Evolutionary conservation across 64 coral and sea anemone species (phyloP).

Genomic region (Orbicella faveolata): DNA sequence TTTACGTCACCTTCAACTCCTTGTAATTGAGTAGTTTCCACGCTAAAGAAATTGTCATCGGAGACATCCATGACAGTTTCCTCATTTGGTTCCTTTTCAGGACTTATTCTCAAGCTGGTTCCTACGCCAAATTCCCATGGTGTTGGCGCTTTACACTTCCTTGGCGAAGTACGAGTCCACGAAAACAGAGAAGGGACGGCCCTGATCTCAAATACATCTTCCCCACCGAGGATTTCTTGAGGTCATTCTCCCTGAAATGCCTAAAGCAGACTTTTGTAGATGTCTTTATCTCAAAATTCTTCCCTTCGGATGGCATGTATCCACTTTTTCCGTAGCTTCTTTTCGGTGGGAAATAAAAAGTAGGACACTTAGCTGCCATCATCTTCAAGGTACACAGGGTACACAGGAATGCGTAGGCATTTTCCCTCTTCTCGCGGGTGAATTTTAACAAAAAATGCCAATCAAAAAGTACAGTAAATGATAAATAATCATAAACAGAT

Average conservation of each 20-base stretch:
- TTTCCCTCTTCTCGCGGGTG: too few species aligned
- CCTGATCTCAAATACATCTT: constrained; percentile 41
- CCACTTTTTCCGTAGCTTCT: constrained; percentile 45
- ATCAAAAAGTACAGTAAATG: too few species aligned
- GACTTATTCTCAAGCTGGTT: not conserved
- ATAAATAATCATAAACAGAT: too few species aligned
- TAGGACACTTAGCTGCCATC: constrained; percentile 31
- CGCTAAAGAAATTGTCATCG: too few species aligned
- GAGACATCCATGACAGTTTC: too few species aligned
- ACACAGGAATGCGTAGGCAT: constrained; percentile 53
- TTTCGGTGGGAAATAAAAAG: constrained; percentile 46
- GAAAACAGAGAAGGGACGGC: constrained; percentile 52
- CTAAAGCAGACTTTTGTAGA: constrained; percentile 57
- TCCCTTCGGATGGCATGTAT: constrained; percentile 58
- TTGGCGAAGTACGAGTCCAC: constrained; percentile 35
- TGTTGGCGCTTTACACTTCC: constrained; percentile 18
- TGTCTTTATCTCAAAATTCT: constrained; percentile 22
- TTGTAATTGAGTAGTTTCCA: too few species aligned
- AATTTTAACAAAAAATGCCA: too few species aligned
- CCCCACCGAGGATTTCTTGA: constrained; percentile 59
- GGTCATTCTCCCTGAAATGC: constrained; percentile 51
- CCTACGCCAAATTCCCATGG: too few species aligned
- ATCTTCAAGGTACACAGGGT: constrained; percentile 40
- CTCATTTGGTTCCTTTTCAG: constrained; percentile 2
- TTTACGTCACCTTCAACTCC: too few species aligned